Conservation (phyloP, 2,888 invertebrate species). For the Acanthosepion esculentum region DNA sequence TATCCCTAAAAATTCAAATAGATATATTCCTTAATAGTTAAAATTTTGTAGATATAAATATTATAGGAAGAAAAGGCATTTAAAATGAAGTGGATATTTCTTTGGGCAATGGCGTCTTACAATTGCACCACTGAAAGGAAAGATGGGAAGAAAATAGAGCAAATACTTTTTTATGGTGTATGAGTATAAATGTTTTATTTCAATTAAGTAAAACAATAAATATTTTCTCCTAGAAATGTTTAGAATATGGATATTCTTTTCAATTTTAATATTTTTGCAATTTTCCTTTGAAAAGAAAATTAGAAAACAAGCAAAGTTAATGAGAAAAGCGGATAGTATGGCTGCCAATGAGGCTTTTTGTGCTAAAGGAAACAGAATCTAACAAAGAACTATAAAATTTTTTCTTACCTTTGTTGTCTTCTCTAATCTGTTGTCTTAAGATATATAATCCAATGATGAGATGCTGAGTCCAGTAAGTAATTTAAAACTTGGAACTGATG, state of each 20-base stretch:
- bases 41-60: background rate
- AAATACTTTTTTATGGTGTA: background rate
- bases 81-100: background rate
- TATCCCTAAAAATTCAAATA: background rate
- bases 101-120: background rate
- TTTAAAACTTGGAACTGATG: background rate
- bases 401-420: background rate
- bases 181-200: too few species aligned
- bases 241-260: background rate
- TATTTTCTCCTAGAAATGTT: background rate
- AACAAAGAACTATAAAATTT: background rate
- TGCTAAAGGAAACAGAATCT: background rate
- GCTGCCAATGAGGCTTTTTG: background rate
- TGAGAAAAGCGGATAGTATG: background rate
- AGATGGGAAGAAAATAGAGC: background rate
- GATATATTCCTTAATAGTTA: background rate
- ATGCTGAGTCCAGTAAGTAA: background rate
- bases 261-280: background rate
- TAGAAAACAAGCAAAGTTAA: too few species aligned
- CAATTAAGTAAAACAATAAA: too few species aligned
- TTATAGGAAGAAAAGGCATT: background rate
- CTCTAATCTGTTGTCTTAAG: background rate
- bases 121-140: background rate
- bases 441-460: background rate
- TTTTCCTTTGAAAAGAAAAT: too few species aligned